Percentiles rank a stretch among this genome's conserved stretches.
These are phyloP conservation scores for Myocastor coypus DNA, from an alignment of 2,113 vertebrate species.

Conservation along the genomic window DNA sequence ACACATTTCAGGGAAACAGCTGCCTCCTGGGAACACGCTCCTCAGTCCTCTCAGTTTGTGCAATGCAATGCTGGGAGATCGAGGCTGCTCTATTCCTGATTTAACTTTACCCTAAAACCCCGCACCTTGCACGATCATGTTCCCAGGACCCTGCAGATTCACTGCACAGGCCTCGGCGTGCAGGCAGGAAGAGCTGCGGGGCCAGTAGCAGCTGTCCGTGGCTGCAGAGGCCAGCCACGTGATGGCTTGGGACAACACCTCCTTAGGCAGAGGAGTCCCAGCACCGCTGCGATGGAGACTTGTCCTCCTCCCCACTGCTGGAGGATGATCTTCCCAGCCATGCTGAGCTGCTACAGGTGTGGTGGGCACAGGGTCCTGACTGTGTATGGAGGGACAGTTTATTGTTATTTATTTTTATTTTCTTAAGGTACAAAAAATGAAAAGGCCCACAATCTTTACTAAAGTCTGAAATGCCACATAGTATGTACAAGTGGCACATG, in stretches of 20 bases:
- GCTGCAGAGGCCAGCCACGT: neutral
- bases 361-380: neutral
- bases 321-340: neutral
- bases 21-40: neutral
- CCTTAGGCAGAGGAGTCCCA: neutral
- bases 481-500: too few species aligned
- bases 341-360: neutral
- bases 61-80: neutral
- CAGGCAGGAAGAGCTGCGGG: neutral
- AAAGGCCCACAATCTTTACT: too few species aligned
- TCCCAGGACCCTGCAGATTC: neutral
- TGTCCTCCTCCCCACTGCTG: neutral
- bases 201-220: neutral
- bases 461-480: too few species aligned
- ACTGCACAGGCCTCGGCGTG: neutral
- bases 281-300: neutral
- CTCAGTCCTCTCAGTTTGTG: neutral
- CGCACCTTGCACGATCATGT: neutral
- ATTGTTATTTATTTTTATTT: too few species aligned
- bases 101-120: constrained; percentile 16
- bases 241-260: neutral
- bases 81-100: constrained; percentile 20
- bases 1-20: constrained; percentile 10
- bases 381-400: neutral
- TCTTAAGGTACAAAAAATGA: too few species aligned